These are phyloP conservation scores for Dasypolia templi DNA, from an alignment of 2,888 invertebrate species.

Conservation along the genomic window DNA sequence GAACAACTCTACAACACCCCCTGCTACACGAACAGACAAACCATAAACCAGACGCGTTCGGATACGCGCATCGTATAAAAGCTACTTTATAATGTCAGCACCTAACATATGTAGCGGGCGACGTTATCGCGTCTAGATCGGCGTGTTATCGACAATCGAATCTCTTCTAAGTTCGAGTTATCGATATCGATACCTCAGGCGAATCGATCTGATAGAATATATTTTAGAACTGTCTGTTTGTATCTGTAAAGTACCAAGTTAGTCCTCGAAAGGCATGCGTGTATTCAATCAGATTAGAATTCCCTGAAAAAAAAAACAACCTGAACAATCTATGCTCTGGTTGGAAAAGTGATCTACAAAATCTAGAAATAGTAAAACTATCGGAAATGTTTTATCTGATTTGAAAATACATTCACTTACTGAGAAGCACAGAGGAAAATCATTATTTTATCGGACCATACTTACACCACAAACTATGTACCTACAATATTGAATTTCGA, in stretches of 20 bases:
- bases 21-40: constrained; percentile 61
- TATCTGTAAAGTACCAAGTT: constrained; percentile 57
- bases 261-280: constrained; percentile 34
- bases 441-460: too few relatives aligned
- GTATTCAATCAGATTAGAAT: constrained; percentile 50
- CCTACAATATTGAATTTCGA: background rate
- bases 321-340: background rate
- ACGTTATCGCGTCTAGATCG: constrained; percentile 82
- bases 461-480: too few relatives aligned
- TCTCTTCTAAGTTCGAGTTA: constrained; percentile 73
- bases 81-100: constrained; percentile 82
- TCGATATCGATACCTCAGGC: constrained; percentile 76
- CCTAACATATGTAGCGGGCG: constrained; percentile 81
- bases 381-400: too few relatives aligned
- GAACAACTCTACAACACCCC: constrained; percentile 65
- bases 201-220: constrained; percentile 78
- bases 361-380: background rate
- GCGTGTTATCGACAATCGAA: constrained; percentile 81
- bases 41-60: constrained; percentile 74
- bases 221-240: constrained; percentile 71
- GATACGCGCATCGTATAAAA: constrained; percentile 73
- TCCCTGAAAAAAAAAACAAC: constrained; percentile 19
- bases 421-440: background rate
- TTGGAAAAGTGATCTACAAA: background rate
- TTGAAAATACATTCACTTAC: background rate